Evolutionary conservation across 2,888 invertebrate genomes (phyloP).

Genomic region (Pristionchus japonicus): DNA sequence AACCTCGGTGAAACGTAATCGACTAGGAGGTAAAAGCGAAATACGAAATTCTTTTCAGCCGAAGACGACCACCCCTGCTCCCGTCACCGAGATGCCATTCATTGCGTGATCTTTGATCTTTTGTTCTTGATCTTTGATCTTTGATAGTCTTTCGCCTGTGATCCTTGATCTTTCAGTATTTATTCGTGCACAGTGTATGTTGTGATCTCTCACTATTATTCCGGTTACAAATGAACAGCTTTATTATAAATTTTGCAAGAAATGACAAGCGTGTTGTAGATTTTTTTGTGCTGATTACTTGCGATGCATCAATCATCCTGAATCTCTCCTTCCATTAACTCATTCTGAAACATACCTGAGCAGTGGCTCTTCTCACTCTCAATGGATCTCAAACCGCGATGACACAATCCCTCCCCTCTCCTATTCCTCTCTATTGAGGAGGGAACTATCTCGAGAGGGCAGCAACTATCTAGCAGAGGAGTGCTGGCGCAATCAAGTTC

Average conservation of each 20-base stretch:
- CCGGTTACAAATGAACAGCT: constrained; percentile 11
- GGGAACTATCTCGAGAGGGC: not conserved
- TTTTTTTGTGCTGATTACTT: no score
- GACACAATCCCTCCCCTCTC: not conserved
- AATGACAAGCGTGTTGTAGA: no score
- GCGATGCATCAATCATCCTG: not conserved
- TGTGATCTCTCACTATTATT: not conserved
- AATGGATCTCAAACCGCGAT: not conserved
- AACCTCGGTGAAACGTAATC: not conserved
- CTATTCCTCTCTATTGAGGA: not conserved
- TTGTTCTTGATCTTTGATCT: not conserved
- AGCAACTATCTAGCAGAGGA: no score
- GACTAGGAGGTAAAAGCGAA: not conserved
- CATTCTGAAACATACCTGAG: not conserved
- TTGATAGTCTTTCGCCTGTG: not conserved
- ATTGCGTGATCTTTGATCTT: constrained; percentile 26
- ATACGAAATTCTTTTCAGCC: constrained; percentile 6
- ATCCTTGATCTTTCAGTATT: not conserved
- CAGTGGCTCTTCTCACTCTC: not conserved
- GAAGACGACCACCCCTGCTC: not conserved
- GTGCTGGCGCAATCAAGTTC: constrained; percentile 1
- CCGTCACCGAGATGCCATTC: constrained; percentile 23
- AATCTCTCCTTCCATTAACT: not conserved
- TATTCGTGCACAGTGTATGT: not conserved
- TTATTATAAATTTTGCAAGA: not conserved